A percentile compares a stretch with the other conserved stretches of the same genome.
phyloP scores from a whole-genome alignment of 1,140 invertebrate species.

The Trachymyrmex septentrionalis region DNA sequence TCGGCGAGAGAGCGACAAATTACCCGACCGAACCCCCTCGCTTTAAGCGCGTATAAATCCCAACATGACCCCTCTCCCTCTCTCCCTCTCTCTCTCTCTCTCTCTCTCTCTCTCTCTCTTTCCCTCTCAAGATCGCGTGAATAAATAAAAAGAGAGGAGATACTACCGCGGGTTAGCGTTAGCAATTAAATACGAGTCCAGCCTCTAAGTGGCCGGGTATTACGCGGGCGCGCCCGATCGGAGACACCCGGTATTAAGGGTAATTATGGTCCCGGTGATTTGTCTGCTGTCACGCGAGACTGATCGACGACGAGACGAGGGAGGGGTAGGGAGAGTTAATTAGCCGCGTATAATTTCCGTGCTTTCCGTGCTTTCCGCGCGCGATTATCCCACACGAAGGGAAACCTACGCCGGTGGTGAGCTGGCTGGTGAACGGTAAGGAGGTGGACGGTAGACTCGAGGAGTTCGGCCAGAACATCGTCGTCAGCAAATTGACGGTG shows the following conservation, averaged over 20 bases:
- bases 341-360: constrained; percentile 62
- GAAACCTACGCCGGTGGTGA: constrained; percentile 92
- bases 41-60: constrained; percentile 21
- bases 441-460: constrained; percentile 86
- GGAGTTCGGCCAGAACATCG: constrained; percentile 90
- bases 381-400: constrained; percentile 86
- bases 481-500: constrained; percentile 92
- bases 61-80: not conserved
- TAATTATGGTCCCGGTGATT: constrained; percentile 60
- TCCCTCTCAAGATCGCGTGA: constrained; percentile 16
- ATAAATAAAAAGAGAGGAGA: constrained; percentile 38
- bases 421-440: constrained; percentile 92
- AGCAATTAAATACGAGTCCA: constrained; percentile 46
- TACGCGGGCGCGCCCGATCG: constrained; percentile 45
- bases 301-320: constrained; percentile 43
- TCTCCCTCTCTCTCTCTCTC: not conserved
- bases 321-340: constrained; percentile 23
- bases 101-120: too few species aligned
- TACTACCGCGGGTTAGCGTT: constrained; percentile 18
- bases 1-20: constrained; percentile 49
- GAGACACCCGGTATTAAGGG: constrained; percentile 56
- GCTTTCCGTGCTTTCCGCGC: constrained; percentile 41
- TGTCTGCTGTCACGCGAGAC: constrained; percentile 57
- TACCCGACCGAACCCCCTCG: not conserved
- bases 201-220: constrained; percentile 32